A percentile compares a stretch with the other conserved stretches of the same genome.
Conservation (phyloP, 2,888 invertebrate species). For the Crossocerus cetratus region DNA sequence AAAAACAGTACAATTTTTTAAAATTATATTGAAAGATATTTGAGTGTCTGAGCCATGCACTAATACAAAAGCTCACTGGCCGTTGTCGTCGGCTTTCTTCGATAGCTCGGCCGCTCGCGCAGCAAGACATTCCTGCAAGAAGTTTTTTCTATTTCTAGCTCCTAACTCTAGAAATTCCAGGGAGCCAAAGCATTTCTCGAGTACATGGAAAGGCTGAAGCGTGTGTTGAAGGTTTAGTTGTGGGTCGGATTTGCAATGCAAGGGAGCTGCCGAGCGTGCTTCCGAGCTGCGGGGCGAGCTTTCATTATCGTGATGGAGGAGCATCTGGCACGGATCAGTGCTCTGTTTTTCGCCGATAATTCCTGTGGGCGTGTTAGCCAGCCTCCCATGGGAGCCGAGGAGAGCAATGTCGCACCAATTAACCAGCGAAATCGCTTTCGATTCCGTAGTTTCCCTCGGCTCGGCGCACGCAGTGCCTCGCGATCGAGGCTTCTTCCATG, state of each 20-base stretch:
- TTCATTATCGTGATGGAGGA: conserved; percentile 32
- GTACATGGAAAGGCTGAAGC: too few species aligned
- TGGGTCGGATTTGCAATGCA: background rate
- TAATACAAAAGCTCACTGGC: too few species aligned
- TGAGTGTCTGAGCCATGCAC: too few species aligned
- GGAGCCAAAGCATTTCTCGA: too few species aligned
- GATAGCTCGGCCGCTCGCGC: too few species aligned
- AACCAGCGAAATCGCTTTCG: background rate
- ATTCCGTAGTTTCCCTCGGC: background rate
- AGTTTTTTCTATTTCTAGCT: too few species aligned
- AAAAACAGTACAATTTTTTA: too few species aligned
- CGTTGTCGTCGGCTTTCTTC: too few species aligned
- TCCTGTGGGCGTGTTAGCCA: background rate
- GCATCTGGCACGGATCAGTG: conserved; percentile 46
- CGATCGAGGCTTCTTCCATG: conserved; percentile 14
- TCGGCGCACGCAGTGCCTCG: background rate
- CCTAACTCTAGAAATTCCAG: too few species aligned
- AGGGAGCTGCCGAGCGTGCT: conserved; percentile 18
- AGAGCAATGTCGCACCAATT: conserved; percentile 1
- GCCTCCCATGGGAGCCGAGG: conserved; percentile 7
- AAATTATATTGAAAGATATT: too few species aligned
- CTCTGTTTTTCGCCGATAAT: conserved; percentile 40
- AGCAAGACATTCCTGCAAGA: too few species aligned
- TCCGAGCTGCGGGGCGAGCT: conserved; percentile 14
- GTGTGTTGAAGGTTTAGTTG: too few species aligned